Conservation (phyloP, 2,888 invertebrate genomes). For the Zygogramma bicolorata region DNA sequence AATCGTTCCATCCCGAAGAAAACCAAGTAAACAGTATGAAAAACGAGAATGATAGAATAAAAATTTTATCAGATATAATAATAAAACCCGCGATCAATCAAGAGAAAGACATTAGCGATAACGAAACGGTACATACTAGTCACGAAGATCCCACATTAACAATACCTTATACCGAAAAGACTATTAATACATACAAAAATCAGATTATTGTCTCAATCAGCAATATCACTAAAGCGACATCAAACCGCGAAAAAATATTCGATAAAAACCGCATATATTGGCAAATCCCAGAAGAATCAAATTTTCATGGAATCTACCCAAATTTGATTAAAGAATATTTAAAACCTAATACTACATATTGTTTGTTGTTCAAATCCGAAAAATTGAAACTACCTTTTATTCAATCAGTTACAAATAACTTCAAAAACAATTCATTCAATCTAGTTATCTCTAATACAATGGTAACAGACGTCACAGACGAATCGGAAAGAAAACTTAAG, state of each 20-base stretch:
- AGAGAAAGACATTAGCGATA: not conserved
- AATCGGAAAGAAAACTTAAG: conserved; percentile 35
- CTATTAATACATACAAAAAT: conserved; percentile 11
- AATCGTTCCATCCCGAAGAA: not conserved
- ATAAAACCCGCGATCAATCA: not conserved
- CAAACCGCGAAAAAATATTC: not conserved
- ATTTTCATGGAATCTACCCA: no score
- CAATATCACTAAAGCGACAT: not conserved
- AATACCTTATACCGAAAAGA: not conserved
- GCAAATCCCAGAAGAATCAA: not conserved
- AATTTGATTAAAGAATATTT: no score
- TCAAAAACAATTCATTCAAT: no score
- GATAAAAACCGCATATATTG: not conserved
- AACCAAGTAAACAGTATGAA: not conserved
- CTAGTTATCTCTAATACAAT: conserved; percentile 14
- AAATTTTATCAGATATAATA: not conserved
- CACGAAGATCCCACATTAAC: conserved; percentile 6
- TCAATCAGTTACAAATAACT: no score
- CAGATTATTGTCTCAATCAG: not conserved
- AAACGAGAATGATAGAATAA: not conserved
- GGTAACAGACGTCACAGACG: conserved; percentile 35
- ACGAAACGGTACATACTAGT: conserved; percentile 7
- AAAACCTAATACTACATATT: no score
- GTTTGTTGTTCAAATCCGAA: no score
- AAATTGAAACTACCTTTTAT: no score